A percentile compares a stretch with the other conserved stretches of the same genome.
Evolutionary conservation across 2,113 vertebrate genomes (phyloP).

Genomic region (Gracilinanus agilis): DNA sequence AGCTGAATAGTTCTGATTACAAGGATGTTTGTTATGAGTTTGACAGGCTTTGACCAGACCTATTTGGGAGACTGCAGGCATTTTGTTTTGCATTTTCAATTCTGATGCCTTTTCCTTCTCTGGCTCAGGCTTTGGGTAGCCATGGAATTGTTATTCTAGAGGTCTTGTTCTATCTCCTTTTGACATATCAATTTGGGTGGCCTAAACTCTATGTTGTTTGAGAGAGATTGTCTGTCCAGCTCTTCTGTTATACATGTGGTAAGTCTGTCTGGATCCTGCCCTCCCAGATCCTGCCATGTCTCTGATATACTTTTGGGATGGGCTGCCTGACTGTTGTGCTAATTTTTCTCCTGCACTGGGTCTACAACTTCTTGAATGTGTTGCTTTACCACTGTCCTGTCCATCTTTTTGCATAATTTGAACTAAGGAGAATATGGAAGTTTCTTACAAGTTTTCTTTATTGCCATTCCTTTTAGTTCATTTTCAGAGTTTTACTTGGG

Average conservation of each 20-base stretch:
- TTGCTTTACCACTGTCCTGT: background rate
- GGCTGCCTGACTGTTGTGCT: background rate
- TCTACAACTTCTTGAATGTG: background rate
- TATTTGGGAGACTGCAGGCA: too few relatives aligned
- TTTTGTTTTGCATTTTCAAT: background rate
- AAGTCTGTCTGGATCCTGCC: background rate
- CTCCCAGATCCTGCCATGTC: background rate
- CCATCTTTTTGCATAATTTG: background rate
- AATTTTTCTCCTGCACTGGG: background rate
- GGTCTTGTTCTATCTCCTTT: background rate
- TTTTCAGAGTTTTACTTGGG: background rate
- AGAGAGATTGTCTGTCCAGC: background rate
- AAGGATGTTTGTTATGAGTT: too few relatives aligned
- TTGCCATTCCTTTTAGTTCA: background rate
- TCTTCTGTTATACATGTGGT: background rate
- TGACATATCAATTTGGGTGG: too few relatives aligned
- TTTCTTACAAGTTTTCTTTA: background rate
- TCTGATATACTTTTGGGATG: background rate
- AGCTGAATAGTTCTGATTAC: background rate
- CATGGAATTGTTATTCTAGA: background rate
- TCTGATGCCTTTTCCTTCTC: too few relatives aligned
- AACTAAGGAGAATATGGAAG: background rate
- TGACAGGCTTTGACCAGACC: too few relatives aligned
- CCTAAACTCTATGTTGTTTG: background rate
- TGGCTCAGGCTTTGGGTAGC: background rate